Evolutionary conservation across 2,888 invertebrate species (phyloP).

Genomic region (Saturnia pavonia): DNA sequence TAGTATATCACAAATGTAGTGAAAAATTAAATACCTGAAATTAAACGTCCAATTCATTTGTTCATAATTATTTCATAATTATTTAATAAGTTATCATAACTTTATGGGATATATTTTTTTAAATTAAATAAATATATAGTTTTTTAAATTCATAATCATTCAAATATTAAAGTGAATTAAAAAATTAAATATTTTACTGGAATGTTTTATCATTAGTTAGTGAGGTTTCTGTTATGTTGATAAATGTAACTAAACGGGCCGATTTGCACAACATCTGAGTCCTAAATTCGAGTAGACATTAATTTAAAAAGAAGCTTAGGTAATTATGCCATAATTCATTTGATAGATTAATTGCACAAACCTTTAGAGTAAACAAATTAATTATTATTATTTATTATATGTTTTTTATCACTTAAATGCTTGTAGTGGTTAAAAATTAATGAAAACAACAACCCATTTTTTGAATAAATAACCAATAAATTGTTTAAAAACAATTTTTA

Average conservation of each 20-base stretch:
- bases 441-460: not conserved
- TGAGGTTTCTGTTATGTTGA: conserved; percentile 5
- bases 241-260: conserved; percentile 8
- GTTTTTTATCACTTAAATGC: too few relatives aligned
- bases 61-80: not conserved
- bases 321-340: not conserved
- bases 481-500: too few relatives aligned
- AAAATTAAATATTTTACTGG: not conserved
- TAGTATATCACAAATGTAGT: conserved; percentile 7
- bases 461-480: too few relatives aligned
- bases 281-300: not conserved
- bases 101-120: not conserved
- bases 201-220: not conserved
- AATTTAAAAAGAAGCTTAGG: not conserved
- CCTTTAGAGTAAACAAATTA: not conserved
- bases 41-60: not conserved
- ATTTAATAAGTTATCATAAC: not conserved
- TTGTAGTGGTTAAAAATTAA: not conserved
- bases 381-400: too few relatives aligned
- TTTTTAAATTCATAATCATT: not conserved
- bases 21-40: conserved; percentile 13
- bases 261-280: not conserved
- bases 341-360: not conserved
- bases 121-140: not conserved
- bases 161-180: not conserved